Evolutionary conservation across 2,797 vertebrate species (phyloP), one percentile per base, ranked within the genome.

Genomic region (Spondyliosoma cantharus): DNA sequence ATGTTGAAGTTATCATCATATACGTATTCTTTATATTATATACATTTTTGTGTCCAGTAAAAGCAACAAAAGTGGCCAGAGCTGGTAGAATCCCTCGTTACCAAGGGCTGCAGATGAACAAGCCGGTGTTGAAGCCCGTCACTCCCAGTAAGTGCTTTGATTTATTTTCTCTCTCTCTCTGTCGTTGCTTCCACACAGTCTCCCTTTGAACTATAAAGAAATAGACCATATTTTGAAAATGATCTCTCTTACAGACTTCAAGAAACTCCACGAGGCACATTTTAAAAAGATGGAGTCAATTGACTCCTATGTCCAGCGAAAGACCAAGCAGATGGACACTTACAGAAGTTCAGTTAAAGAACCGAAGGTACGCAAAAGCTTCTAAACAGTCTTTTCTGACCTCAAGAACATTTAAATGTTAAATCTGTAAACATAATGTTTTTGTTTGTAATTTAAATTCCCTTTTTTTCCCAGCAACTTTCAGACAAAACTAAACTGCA

Each of bases 211-310:
- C 37, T n/a, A 6, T 20, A 24, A 60, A 9, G 13, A 24, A 5
- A 17, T 7, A 15, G 16, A 3, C 1, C n/a, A 62, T 25, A 1
- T 43, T 32, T 43, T 67, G 0, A 20, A 25, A 42, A 46, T 52
- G 7, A 0, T 63, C 0, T 63, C 0, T 80, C 3, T 71, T 49
- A 5, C 16, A 99, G 97, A 99, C 85, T 99, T 99, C 75, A 97
- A 96, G 89, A 99, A 96, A 90, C 87, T 99, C 58, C 98, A 99
- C 0, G 97, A 98, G 80, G 96, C 97, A 16, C 95, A 95, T 57
- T 99, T 99, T 64, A 96, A 95, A 86, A 98, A 97, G 93, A 97
- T 99, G 97, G 96, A 97, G 87, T 99, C 98, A 45, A 97, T 99
- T 69, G 96, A 96, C 90, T 95, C 96, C 0, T 99, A 98, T 2